phyloP scores from a whole-genome alignment of 2,797 vertebrate genomes.

The Falco biarmicus region DNA sequence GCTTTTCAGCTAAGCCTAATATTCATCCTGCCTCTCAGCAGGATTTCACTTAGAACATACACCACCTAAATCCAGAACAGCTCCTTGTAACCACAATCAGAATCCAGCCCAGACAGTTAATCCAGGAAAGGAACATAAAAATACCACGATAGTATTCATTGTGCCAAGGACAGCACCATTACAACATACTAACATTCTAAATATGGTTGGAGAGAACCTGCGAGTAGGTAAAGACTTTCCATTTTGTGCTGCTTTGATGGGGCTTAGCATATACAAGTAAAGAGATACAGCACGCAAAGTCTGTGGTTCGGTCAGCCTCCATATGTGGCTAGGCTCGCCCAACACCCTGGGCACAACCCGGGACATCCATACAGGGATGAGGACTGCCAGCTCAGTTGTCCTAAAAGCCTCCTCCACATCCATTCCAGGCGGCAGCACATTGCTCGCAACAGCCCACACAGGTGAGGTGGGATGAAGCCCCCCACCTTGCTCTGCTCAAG shows the following conservation, averaged over 20 bases:
- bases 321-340: rapidly evolving
- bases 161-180: background rate
- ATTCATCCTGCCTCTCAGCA: background rate
- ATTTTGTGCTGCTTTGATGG: background rate
- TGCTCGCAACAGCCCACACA: background rate
- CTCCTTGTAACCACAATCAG: background rate
- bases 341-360: background rate
- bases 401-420: background rate
- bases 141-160: rapidly evolving
- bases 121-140: background rate
- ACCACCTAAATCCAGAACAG: constrained; percentile 3
- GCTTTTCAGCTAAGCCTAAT: constrained; percentile 4
- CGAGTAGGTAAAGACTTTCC: background rate
- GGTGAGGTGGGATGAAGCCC: background rate
- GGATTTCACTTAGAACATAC: background rate
- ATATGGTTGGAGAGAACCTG: background rate
- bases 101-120: background rate
- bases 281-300: background rate
- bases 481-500: background rate
- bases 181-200: background rate
- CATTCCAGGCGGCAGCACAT: background rate
- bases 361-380: background rate
- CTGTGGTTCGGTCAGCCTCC: background rate
- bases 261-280: background rate
- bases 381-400: background rate